These are phyloP conservation scores for Notarius quadriscutis DNA, from an alignment of 2,113 vertebrate genomes.

Conservation along the genomic window DNA sequence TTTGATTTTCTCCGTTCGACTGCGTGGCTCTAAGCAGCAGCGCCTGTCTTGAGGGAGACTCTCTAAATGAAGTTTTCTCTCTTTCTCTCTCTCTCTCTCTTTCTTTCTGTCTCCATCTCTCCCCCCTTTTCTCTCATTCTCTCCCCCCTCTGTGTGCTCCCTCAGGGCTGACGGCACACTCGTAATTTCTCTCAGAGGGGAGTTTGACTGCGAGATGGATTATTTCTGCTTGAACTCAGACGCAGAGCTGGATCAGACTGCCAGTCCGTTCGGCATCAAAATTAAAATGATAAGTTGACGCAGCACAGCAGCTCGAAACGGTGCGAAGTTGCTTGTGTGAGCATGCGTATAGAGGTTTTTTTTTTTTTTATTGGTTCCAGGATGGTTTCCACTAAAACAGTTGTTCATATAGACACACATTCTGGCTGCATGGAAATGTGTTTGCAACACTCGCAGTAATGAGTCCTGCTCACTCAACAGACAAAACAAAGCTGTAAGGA, in stretches of 20 bases:
- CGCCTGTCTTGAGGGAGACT: constrained; percentile 45
- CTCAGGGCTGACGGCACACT: constrained; percentile 51
- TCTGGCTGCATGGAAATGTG: background rate
- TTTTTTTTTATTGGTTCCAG: background rate
- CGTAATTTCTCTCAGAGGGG: constrained; percentile 68
- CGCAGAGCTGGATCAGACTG: constrained; percentile 67
- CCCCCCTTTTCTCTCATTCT: background rate
- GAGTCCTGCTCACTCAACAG: background rate
- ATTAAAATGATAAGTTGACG: constrained; percentile 49
- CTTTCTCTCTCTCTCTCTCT: constrained; percentile 20
- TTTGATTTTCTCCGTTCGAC: constrained; percentile 40
- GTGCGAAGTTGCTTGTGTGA: constrained; percentile 8
- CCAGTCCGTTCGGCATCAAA: constrained; percentile 47
- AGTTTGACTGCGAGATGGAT: constrained; percentile 71
- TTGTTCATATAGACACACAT: background rate
- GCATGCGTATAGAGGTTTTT: background rate
- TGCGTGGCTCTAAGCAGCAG: constrained; percentile 35
- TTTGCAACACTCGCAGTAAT: background rate
- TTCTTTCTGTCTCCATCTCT: constrained; percentile 19
- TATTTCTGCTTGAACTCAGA: constrained; percentile 72
- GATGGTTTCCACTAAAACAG: background rate
- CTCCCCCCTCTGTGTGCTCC: constrained; percentile 34
- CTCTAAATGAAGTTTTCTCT: constrained; percentile 52
- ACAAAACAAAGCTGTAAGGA: background rate
- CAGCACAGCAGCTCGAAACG: constrained; percentile 34